A percentile compares a stretch with the other conserved stretches of the same genome.
Conservation (phyloP, 2,113 vertebrate species). For the Beaufortia kweichowensis region DNA sequence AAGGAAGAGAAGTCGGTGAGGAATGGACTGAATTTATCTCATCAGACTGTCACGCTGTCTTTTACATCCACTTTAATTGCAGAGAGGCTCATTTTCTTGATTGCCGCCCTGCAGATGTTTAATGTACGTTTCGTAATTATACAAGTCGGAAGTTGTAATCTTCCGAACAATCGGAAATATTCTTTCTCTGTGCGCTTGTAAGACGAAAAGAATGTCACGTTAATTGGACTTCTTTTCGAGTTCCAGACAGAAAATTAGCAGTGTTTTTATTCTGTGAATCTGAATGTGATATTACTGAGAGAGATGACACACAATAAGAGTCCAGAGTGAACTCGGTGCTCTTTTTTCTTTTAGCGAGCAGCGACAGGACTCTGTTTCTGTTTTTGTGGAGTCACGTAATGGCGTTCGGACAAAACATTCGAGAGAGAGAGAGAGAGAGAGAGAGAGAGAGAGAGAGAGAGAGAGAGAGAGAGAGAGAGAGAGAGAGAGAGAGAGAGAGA, state of each 20-base stretch:
- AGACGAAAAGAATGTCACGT: conserved; percentile 5
- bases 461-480: not conserved
- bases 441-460: not conserved
- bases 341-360: not conserved
- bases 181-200: conserved; percentile 19
- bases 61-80: conserved; percentile 31
- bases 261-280: conserved; percentile 28
- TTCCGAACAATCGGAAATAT: conserved; percentile 44
- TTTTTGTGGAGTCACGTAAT: too few relatives aligned
- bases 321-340: not conserved
- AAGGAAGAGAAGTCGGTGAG: conserved; percentile 29
- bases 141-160: conserved; percentile 51
- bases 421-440: not conserved
- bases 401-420: too few relatives aligned
- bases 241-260: conserved; percentile 30
- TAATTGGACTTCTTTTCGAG: conserved; percentile 31
- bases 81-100: conserved; percentile 52
- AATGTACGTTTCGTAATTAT: conserved; percentile 58
- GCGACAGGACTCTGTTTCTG: too few relatives aligned
- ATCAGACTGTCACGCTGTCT: conserved; percentile 25
- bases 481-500: not conserved
- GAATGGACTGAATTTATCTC: conserved; percentile 21
- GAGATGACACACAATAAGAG: not conserved
- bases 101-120: conserved; percentile 59
- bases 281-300: conserved; percentile 29